Percentiles rank a stretch among this genome's conserved stretches.
phyloP scores from a whole-genome alignment of 2,888 invertebrate species.

The Cataglyphis livida region DNA sequence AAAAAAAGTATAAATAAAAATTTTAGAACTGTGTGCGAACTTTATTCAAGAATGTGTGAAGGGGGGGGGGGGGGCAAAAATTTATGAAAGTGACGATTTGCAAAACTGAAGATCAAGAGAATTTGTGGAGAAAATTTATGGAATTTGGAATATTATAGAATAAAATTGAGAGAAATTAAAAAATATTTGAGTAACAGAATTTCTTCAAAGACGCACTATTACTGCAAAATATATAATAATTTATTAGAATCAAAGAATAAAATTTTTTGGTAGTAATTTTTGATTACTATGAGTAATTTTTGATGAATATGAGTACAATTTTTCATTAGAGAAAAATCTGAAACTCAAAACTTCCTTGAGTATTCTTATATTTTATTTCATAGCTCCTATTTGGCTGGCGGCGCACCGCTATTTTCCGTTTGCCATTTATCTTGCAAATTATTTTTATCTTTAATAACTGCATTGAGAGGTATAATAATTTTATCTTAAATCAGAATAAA shows the following conservation, averaged over 20 bases:
- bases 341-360: slow-evolving; percentile 51
- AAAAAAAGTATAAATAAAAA: neutral
- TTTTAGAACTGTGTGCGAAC: neutral
- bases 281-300: neutral
- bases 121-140: neutral
- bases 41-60: neutral
- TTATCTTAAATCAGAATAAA: neutral
- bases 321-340: neutral
- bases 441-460: slow-evolving; percentile 31
- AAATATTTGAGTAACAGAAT: neutral
- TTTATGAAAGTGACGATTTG: neutral
- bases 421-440: slow-evolving; percentile 34
- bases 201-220: neutral
- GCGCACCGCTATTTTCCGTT: slow-evolving; percentile 62
- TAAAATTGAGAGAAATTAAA: neutral
- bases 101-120: neutral
- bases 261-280: neutral
- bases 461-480: neutral
- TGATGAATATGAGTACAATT: neutral
- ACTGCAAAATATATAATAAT: neutral
- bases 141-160: neutral
- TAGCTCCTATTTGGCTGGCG: slow-evolving; percentile 67
- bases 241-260: neutral
- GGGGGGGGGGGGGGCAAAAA: neutral
- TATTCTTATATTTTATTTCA: slow-evolving; percentile 66